Conservation (phyloP, 2,113 vertebrate genomes). For the Zosterops lateralis region DNA sequence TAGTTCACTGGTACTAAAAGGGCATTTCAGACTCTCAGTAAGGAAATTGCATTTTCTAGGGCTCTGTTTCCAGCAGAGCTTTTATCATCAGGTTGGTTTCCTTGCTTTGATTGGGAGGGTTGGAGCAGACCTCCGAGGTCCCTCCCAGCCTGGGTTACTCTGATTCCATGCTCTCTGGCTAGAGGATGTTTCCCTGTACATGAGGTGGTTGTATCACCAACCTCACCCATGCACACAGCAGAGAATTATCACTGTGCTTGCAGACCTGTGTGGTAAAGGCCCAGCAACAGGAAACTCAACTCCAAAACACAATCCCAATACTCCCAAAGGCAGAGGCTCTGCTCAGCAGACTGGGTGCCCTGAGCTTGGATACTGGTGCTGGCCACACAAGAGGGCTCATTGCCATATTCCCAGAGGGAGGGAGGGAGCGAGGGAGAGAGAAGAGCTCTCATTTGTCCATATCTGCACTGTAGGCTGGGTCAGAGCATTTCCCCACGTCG, state of each 20-base stretch:
- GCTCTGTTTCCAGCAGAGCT: neutral
- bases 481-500: constrained; percentile 75
- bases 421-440: neutral
- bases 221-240: neutral
- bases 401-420: neutral
- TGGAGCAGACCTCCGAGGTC: neutral
- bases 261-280: neutral
- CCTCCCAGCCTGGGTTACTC: neutral
- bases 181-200: neutral
- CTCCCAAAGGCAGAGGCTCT: neutral
- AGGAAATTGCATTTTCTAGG: neutral
- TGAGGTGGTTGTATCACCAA: neutral
- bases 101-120: neutral
- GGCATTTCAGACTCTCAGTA: neutral
- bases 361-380: neutral
- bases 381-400: neutral
- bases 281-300: neutral
- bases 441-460: neutral
- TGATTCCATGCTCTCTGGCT: neutral
- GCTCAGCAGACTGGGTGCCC: neutral
- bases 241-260: neutral
- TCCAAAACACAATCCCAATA: neutral
- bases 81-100: neutral
- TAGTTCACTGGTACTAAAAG: neutral
- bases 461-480: constrained; percentile 61